Base-by-base conservation (phyloP, 2,888 invertebrate genomes). In the Drosophila testacea region DNA sequence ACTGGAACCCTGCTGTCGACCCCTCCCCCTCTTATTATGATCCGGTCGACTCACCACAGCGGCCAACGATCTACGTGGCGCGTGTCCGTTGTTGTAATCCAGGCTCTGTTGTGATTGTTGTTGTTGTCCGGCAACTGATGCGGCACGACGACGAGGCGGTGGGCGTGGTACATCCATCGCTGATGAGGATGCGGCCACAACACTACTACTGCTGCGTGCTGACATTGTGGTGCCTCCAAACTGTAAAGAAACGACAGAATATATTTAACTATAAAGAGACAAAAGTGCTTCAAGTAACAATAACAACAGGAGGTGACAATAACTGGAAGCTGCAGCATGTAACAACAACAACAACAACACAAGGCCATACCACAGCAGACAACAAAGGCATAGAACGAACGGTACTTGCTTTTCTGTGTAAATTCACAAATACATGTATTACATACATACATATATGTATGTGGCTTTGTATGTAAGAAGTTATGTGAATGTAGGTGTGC, bases 71-170 rank as follows among this genome's bases (percentile, higher is more conserved):
- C 91, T 88, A 69, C 92, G 90, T 52, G 92, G 91, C 62, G 88
- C 86, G 57, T 91, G 88, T 59, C 90, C 90, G 65, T 90, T 89
- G 39, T 80, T 89, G 36, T 78, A 81, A 68, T 90, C 90, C 62
- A 80, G 79, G 11, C 81, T 83, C 41, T 78, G 75, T 67, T 84
- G 90, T 74, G 78, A 82, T 69, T 86, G 87, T 68, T 88, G 90
- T 73, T 83, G 90, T 73, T 88, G 89, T 47, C 90, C 89, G 50
- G 89, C 87, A 61, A 91, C 90, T 41, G 92, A 92, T 42, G 91
- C 88, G 48, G 92, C 89, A 28, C 92, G 89, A 30, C 92, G 90
- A 16, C 92, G 89, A 6, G 92, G 92, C 63, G 92, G 92, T 59
- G 92, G 92, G 61, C 91, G 89, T 73, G 92, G 92, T 74, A 84